These are phyloP conservation scores for Oscheius sp. DNA, from an alignment of 2,888 invertebrate genomes.

Conservation along the genomic window DNA sequence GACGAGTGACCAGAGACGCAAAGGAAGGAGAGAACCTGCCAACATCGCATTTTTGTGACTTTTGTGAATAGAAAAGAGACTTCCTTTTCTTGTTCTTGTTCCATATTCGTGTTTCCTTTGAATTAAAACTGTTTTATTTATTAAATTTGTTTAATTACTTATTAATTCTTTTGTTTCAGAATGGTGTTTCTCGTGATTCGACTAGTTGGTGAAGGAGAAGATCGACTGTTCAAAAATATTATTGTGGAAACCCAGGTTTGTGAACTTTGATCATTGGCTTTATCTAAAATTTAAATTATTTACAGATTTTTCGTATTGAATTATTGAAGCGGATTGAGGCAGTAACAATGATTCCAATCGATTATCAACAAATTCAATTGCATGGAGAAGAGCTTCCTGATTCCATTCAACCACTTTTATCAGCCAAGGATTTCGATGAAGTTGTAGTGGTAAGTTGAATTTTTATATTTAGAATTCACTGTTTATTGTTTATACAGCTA, in stretches of 20 bases:
- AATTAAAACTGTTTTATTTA: conserved; percentile 16
- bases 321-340: conserved; percentile 28
- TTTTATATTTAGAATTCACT: neutral
- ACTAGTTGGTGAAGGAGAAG: conserved; percentile 26
- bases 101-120: conserved; percentile 4
- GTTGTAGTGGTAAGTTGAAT: neutral
- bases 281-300: conserved; percentile 30
- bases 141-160: conserved; percentile 11
- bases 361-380: conserved; percentile 9
- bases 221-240: conserved; percentile 16
- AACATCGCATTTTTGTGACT: no score
- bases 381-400: neutral
- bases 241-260: conserved; percentile 29
- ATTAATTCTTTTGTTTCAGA: conserved; percentile 6
- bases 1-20: no score
- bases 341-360: neutral
- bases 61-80: no score
- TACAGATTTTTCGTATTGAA: conserved; percentile 32
- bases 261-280: conserved; percentile 30
- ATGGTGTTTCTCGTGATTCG: conserved; percentile 21
- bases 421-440: no score
- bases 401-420: no score
- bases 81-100: neutral
- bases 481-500: neutral
- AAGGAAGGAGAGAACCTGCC: no score